Conservation (phyloP, 1,140 invertebrate species). For the Aphelinus atriplicis region DNA sequence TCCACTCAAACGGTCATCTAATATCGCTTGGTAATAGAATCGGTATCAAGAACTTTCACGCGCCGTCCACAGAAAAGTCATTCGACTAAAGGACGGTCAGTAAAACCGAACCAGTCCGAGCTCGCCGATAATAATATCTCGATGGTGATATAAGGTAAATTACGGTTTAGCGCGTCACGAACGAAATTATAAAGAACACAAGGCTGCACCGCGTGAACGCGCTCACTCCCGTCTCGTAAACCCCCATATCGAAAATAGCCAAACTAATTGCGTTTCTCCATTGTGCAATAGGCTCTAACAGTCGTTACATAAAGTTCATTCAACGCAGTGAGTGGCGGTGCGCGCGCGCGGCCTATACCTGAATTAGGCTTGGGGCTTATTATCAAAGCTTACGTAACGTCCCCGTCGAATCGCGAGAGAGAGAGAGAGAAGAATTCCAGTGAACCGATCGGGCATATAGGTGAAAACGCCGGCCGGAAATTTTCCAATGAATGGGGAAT, state of each 20-base stretch:
- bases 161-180: too few relatives aligned
- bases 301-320: slow-evolving; percentile 14
- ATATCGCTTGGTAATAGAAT: too few relatives aligned
- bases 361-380: neutral
- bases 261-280: neutral
- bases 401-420: neutral
- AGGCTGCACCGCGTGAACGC: too few relatives aligned
- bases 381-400: neutral
- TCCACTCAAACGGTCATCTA: neutral
- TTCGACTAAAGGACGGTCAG: neutral
- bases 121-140: neutral
- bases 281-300: slow-evolving; percentile 3
- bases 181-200: too few relatives aligned
- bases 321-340: too few relatives aligned
- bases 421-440: neutral
- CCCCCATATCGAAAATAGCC: neutral
- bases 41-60: neutral
- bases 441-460: too few relatives aligned
- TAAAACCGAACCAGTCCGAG: neutral
- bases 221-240: too few relatives aligned
- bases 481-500: neutral
- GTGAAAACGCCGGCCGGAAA: neutral
- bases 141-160: too few relatives aligned
- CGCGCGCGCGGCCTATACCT: too few relatives aligned
- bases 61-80: neutral